phyloP scores from a whole-genome alignment of 23 tunicate genomes.

The Oikopleura vanhoeffeni region DNA sequence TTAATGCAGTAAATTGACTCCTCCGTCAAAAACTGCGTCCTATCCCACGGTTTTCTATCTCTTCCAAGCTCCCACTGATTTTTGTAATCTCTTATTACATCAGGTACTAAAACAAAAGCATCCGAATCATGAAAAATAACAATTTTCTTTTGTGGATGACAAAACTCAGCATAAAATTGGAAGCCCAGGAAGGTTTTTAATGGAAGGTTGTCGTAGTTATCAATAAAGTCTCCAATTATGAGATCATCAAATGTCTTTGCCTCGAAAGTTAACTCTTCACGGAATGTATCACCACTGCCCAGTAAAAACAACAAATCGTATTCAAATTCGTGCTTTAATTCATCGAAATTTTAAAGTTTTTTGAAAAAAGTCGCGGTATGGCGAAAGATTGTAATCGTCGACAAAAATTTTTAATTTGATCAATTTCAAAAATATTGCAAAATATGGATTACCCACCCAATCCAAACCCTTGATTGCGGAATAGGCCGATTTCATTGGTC shows the following conservation, averaged over 20 bases:
- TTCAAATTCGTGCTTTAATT: neutral
- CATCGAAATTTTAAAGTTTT: too few species aligned
- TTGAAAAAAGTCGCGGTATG: too few species aligned
- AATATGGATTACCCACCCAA: too few species aligned
- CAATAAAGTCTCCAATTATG: constrained; percentile 16
- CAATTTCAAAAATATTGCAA: too few species aligned
- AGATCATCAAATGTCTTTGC: constrained; percentile 16
- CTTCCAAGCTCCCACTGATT: neutral
- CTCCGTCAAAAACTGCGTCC: neutral
- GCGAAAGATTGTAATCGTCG: too few species aligned
- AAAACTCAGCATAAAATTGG: constrained; percentile 6
- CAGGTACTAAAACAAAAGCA: neutral
- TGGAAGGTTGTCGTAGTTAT: constrained; percentile 15
- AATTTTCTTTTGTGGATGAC: neutral
- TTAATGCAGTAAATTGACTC: neutral
- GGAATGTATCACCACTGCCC: neutral
- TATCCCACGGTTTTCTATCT: neutral
- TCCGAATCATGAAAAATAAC: neutral
- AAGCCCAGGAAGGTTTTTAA: constrained; percentile 14
- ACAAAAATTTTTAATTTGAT: too few species aligned
- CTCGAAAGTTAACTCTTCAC: neutral
- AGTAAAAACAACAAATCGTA: neutral
- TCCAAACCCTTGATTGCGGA: too few species aligned
- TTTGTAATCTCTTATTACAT: neutral
- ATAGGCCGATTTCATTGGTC: too few species aligned